phyloP scores from a whole-genome alignment of 2,888 invertebrate species.

The Adelognathus sp. region DNA sequence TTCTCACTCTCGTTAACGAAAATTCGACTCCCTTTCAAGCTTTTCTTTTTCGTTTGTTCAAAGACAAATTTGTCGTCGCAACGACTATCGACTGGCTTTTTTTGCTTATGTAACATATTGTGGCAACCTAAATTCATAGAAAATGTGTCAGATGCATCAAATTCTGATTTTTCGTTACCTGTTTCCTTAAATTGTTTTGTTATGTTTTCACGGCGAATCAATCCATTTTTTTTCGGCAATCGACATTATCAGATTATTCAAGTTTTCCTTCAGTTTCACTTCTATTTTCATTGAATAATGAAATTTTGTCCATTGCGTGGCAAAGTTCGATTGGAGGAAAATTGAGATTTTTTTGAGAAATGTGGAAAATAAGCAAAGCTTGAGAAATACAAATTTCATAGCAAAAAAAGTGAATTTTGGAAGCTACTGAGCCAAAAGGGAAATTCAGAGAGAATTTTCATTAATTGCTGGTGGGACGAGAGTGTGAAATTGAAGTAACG shows the following conservation, averaged over 20 bases:
- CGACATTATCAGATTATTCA: not conserved
- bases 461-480: too few relatives aligned
- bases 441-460: too few relatives aligned
- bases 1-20: too few relatives aligned
- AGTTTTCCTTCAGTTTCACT: not conserved
- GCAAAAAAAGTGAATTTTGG: too few relatives aligned
- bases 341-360: too few relatives aligned
- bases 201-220: constrained; percentile 6
- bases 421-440: too few relatives aligned
- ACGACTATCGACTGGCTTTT: constrained; percentile 74
- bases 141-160: constrained; percentile 79
- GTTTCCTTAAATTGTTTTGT: constrained; percentile 21
- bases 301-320: not conserved
- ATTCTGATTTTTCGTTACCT: constrained; percentile 75
- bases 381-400: not conserved
- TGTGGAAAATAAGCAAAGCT: not conserved
- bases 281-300: not conserved
- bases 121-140: constrained; percentile 81
- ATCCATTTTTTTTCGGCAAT: too few relatives aligned
- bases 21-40: too few relatives aligned
- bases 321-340: too few relatives aligned
- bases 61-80: constrained; percentile 78
- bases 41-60: constrained; percentile 54
- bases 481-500: too few relatives aligned
- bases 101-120: constrained; percentile 76